Conservation (phyloP, 2,113 vertebrate species). For the Neogobius melanostomus region DNA sequence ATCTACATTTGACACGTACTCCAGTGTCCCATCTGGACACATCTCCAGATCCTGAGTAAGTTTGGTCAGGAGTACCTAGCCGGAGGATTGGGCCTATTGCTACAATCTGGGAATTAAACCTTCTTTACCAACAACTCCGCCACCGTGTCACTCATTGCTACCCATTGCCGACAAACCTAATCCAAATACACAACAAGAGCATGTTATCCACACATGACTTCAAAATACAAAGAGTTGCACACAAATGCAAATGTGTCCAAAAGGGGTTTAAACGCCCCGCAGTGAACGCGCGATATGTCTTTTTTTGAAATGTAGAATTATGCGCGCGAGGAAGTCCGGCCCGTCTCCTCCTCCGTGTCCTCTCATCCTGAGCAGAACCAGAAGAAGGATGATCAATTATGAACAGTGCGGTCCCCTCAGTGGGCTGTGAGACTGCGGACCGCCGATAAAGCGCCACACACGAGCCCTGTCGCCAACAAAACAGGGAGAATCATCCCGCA, state of each 20-base stretch:
- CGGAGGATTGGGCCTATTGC: no score
- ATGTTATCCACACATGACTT: no score
- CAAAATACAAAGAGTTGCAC: no score
- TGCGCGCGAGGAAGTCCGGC: background rate
- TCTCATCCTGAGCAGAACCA: slow-evolving; percentile 56
- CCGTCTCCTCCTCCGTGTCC: slow-evolving; percentile 42
- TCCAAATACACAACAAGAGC: no score
- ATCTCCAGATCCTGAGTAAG: no score
- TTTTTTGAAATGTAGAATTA: background rate
- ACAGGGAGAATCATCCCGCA: slow-evolving; percentile 55
- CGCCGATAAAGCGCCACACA: slow-evolving; percentile 72
- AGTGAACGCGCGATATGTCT: background rate
- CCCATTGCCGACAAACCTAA: no score
- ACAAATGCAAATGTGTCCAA: background rate
- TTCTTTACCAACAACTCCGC: no score
- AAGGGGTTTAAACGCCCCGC: background rate
- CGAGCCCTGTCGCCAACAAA: slow-evolving; percentile 67
- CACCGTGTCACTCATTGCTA: no score
- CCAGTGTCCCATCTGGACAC: no score
- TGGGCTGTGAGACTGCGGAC: slow-evolving; percentile 69
- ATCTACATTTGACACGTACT: no score
- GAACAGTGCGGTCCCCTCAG: slow-evolving; percentile 69
- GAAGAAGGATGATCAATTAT: slow-evolving; percentile 73
- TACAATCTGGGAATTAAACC: no score
- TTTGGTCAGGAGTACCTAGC: no score